A percentile compares a stretch with the other conserved stretches of the same genome.
These are phyloP conservation scores for Aplysia californica DNA, from an alignment of 1,140 invertebrate species.

Conservation along the genomic window DNA sequence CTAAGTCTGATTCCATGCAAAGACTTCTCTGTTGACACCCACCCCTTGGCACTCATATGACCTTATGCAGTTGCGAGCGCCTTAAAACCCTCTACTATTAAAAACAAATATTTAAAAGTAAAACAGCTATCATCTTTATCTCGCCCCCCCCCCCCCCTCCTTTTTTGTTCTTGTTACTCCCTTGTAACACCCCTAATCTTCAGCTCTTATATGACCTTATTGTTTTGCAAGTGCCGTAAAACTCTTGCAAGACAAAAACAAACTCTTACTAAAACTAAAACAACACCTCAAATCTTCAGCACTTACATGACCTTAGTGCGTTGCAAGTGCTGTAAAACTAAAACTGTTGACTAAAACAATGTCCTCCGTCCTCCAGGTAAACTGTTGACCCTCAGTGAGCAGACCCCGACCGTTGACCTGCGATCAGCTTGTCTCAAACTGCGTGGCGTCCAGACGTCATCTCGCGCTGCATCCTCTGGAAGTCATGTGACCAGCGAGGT, in stretches of 20 bases:
- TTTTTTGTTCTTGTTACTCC: too few species aligned
- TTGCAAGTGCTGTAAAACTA: not conserved
- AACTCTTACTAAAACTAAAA: too few species aligned
- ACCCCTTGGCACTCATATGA: too few species aligned
- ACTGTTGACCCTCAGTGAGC: constrained; percentile 71
- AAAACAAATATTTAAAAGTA: not conserved
- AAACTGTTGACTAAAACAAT: not conserved
- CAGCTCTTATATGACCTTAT: too few species aligned
- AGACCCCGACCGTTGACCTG: constrained; percentile 70
- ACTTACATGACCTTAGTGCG: not conserved
- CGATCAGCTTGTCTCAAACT: constrained; percentile 52
- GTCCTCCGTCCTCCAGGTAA: constrained; percentile 68
- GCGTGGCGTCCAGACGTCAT: constrained; percentile 18
- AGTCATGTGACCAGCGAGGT: constrained; percentile 8
- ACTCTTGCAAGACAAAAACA: too few species aligned
- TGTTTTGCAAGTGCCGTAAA: too few species aligned
- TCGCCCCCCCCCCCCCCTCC: not conserved
- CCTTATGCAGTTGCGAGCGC: too few species aligned
- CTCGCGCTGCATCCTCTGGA: not conserved
- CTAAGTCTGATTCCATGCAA: too few species aligned
- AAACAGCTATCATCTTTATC: too few species aligned
- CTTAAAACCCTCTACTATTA: not conserved
- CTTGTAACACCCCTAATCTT: too few species aligned
- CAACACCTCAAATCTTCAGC: too few species aligned
- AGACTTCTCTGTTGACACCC: too few species aligned